Evolutionary conservation across 2,113 vertebrate genomes (phyloP).

Genomic region (Megatriorchis doriae): DNA sequence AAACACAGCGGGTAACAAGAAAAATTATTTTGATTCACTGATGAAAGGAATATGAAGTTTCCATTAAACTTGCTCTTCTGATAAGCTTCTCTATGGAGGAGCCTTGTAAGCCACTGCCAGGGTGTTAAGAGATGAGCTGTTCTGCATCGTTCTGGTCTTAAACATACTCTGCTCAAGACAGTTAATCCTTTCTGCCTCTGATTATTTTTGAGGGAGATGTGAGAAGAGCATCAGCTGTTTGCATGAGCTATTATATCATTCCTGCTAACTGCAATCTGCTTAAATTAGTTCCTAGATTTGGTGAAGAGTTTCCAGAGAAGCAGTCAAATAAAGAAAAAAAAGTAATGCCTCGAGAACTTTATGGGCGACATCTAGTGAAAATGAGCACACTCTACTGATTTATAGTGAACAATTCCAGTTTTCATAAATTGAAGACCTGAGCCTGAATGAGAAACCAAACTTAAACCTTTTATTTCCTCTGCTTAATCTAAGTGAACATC

Average conservation of each 20-base stretch:
- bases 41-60: not conserved
- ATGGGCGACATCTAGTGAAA: not conserved
- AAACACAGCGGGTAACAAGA: not conserved
- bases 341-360: not conserved
- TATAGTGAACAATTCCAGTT: not conserved
- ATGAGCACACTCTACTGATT: not conserved
- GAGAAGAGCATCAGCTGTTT: not conserved
- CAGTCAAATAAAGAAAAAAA: not conserved
- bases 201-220: not conserved
- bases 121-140: not conserved
- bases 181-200: not conserved
- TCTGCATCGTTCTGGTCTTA: not conserved
- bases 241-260: not conserved
- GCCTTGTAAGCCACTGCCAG: not conserved
- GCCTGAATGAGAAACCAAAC: not conserved
- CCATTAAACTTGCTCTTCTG: not conserved
- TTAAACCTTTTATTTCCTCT: not conserved
- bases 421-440: not conserved
- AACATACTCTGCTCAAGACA: not conserved
- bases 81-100: not conserved
- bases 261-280: not conserved
- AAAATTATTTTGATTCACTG: not conserved
- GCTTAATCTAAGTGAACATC: not conserved
- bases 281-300: not conserved
- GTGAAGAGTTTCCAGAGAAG: not conserved